phyloP scores from a whole-genome alignment of 2,113 vertebrate genomes.

The Gavialis gangeticus region DNA sequence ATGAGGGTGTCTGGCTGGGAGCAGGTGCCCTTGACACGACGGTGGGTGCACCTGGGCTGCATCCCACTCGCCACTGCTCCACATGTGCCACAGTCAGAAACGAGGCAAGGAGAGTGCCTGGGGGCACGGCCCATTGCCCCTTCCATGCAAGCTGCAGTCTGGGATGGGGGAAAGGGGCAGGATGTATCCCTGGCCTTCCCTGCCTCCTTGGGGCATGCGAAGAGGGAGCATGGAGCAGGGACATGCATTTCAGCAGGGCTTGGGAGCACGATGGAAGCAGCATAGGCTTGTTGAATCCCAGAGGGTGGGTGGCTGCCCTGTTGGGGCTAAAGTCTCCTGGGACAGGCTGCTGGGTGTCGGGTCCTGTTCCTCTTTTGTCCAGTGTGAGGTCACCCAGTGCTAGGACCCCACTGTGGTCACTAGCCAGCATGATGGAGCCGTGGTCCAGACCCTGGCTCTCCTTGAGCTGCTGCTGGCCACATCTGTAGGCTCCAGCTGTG shows the following conservation, averaged over 20 bases:
- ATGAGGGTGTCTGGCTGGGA: not conserved
- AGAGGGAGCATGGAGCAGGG: too few relatives aligned
- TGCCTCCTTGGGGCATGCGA: too few relatives aligned
- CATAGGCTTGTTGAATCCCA: too few relatives aligned
- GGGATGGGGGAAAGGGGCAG: too few relatives aligned
- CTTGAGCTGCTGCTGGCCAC: not conserved
- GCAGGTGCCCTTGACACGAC: not conserved
- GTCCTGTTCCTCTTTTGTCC: rapidly evolving
- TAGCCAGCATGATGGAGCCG: not conserved
- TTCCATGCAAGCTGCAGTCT: too few relatives aligned
- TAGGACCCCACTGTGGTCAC: not conserved
- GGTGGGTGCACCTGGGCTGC: not conserved
- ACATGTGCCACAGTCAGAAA: too few relatives aligned
- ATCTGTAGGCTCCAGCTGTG: too few relatives aligned
- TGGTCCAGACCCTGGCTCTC: not conserved
- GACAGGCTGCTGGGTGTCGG: not conserved
- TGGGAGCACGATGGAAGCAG: too few relatives aligned
- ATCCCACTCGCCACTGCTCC: not conserved
- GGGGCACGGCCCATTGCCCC: too few relatives aligned
- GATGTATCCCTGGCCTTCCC: too few relatives aligned
- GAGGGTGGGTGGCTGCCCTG: not conserved
- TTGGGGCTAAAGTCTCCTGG: not conserved
- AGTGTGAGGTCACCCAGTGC: rapidly evolving
- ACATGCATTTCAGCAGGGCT: too few relatives aligned
- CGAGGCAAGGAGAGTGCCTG: too few relatives aligned